These are phyloP conservation scores for Epinotia ramella DNA, from an alignment of 2,888 invertebrate species.

Conservation along the genomic window DNA sequence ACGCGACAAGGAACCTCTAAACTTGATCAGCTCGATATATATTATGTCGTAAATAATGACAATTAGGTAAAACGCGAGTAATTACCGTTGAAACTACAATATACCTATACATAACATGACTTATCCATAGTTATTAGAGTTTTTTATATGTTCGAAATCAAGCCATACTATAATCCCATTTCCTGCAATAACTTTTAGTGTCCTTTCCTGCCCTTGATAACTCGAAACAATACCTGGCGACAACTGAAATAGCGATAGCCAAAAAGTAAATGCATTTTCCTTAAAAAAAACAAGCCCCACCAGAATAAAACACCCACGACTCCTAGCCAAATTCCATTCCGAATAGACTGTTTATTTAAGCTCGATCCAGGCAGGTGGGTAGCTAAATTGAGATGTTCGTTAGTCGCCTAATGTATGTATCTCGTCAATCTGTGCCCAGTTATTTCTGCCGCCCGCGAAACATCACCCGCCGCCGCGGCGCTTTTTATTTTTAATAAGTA, in stretches of 20 bases:
- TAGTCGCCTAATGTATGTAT: slow-evolving; percentile 65
- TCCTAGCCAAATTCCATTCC: slow-evolving; percentile 51
- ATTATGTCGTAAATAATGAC: too few relatives aligned
- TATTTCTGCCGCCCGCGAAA: slow-evolving; percentile 58
- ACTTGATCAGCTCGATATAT: too few relatives aligned
- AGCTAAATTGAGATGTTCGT: slow-evolving; percentile 67
- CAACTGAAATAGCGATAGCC: neutral
- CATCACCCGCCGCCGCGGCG: slow-evolving; percentile 45
- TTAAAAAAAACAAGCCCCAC: slow-evolving; percentile 22
- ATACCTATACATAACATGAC: too few relatives aligned
- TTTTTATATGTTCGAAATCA: too few relatives aligned
- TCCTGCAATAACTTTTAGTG: neutral
- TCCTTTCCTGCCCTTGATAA: neutral
- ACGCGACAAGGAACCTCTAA: too few relatives aligned
- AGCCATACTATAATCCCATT: too few relatives aligned
- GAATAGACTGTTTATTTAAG: slow-evolving; percentile 55
- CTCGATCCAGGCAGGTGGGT: slow-evolving; percentile 58
- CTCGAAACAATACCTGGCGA: neutral
- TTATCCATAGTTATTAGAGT: too few relatives aligned
- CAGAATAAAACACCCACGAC: slow-evolving; percentile 31
- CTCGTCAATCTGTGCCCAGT: slow-evolving; percentile 57
- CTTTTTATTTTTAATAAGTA: slow-evolving; percentile 45
- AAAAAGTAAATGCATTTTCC: neutral
- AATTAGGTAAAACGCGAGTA: too few relatives aligned
- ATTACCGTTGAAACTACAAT: too few relatives aligned